Base-by-base conservation (phyloP, 1,140 invertebrate genomes). In the Zaprionus tsacasi region DNA sequence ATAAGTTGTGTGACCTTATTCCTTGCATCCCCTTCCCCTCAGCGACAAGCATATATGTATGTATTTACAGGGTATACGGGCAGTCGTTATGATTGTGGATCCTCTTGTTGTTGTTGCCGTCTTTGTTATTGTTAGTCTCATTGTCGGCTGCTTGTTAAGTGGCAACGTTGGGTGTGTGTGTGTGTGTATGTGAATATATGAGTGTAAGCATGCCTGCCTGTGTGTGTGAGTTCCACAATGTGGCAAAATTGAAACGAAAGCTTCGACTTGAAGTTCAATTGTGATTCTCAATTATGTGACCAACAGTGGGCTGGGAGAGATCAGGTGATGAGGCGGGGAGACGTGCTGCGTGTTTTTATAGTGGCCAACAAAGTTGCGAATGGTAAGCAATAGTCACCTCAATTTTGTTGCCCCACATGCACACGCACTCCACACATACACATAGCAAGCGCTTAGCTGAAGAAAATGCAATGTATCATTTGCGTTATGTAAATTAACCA, bases 211-310 rank as follows among this genome's bases (percentile, higher is more conserved):
- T 30, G 1, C 17, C 50, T 38, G 38, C 17, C 48, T 38, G 25
- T 35, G 4, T 30, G 27, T 30, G 27, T 6, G 6, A 4, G 64
- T 50, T 36, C 45, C 43, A 76, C 68, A 70, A 55, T 65, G 67
- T 64, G 60, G 55, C 61, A 66, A 69, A 76, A 76, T 71, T 52
- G 60, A 70, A 58, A 65, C 48, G 45, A 33, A 65, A 58, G 65
- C 71, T 60, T 68, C 67, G 60, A 64, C 61, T 71, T 57, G 58
- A 63, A 74, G 65, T 69, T 73, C 38, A 71, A 71, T 57, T 65
- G 61, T 61, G 30, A 57, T 40, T 72, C 45, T 58, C 63, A 74
- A 74, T 69, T 74, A 48, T 68, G 63, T 50, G 45, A n/a, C 40
- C 40, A n/a, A 45, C 40, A 15, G 40, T 15, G 6, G 7, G 40